Conservation (phyloP, 2,888 invertebrate species). For the Rhagonycha lutea region DNA sequence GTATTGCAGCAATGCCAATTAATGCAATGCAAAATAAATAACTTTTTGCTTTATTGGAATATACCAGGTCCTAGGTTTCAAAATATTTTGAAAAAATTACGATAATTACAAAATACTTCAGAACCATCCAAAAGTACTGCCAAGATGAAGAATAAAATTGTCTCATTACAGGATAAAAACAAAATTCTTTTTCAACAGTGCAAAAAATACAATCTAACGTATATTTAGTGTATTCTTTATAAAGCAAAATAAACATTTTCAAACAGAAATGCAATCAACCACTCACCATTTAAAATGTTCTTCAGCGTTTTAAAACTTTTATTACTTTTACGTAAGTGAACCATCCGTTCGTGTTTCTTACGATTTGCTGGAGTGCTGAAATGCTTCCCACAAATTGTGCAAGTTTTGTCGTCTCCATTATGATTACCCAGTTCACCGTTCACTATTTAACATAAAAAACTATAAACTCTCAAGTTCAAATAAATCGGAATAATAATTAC, state of each 20-base stretch:
- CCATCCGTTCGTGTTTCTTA: conserved; percentile 44
- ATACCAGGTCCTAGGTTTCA: not conserved
- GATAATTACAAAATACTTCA: not conserved
- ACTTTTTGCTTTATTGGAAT: not conserved
- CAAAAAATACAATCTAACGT: not conserved
- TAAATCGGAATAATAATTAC: not conserved
- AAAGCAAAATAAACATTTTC: not conserved
- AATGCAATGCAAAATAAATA: not conserved
- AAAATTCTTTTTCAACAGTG: not conserved
- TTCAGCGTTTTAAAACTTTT: not conserved
- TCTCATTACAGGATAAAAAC: not conserved
- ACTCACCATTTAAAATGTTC: not conserved
- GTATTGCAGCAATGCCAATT: not conserved
- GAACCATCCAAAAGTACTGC: not conserved
- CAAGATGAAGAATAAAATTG: not conserved
- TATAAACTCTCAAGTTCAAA: not conserved
- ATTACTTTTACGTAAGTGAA: conserved; percentile 30
- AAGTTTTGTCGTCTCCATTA: conserved; percentile 15
- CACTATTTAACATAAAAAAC: not conserved
- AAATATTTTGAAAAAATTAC: not conserved
- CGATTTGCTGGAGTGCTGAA: conserved; percentile 46
- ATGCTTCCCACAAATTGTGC: conserved; percentile 44
- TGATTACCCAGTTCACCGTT: not conserved
- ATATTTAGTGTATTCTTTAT: not conserved
- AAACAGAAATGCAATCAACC: not conserved